These are phyloP conservation scores for Mirza zaza DNA, from an alignment of 2,113 vertebrate species.

Conservation along the genomic window DNA sequence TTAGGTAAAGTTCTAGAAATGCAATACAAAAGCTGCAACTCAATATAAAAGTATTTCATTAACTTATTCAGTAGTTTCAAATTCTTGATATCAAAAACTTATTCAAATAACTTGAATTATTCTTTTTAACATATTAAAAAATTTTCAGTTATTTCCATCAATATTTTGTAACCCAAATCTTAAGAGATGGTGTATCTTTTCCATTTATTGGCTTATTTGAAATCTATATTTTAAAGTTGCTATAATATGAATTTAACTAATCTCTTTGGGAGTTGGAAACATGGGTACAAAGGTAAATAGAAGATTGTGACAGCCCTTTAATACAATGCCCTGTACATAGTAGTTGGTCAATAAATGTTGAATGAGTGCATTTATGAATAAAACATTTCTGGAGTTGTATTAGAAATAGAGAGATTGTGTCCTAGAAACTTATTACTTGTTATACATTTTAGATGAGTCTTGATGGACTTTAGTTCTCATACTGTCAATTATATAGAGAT, in stretches of 20 bases:
- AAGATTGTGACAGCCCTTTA: neutral
- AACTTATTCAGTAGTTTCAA: conserved; percentile 11
- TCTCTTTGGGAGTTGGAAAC: neutral
- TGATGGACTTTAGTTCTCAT: neutral
- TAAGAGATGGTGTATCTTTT: conserved; percentile 27
- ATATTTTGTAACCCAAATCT: neutral
- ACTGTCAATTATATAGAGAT: neutral
- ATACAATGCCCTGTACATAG: neutral
- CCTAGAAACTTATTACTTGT: neutral
- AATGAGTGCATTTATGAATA: neutral
- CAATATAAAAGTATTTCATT: conserved; percentile 1
- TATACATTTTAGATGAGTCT: conserved; percentile 5
- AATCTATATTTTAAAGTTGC: neutral
- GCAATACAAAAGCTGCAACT: neutral
- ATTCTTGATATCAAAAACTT: conserved; percentile 12
- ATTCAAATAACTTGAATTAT: neutral
- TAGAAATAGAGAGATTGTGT: neutral
- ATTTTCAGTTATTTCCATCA: neutral
- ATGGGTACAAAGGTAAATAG: neutral
- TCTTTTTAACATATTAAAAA: neutral
- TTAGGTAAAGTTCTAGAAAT: conserved; percentile 27
- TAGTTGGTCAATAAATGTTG: neutral
- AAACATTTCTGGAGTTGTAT: neutral
- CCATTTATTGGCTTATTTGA: neutral
- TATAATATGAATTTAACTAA: conserved; percentile 3